Evolutionary conservation across 2,113 vertebrate genomes (phyloP).

Genomic region (Hippocampus guttulatus): DNA sequence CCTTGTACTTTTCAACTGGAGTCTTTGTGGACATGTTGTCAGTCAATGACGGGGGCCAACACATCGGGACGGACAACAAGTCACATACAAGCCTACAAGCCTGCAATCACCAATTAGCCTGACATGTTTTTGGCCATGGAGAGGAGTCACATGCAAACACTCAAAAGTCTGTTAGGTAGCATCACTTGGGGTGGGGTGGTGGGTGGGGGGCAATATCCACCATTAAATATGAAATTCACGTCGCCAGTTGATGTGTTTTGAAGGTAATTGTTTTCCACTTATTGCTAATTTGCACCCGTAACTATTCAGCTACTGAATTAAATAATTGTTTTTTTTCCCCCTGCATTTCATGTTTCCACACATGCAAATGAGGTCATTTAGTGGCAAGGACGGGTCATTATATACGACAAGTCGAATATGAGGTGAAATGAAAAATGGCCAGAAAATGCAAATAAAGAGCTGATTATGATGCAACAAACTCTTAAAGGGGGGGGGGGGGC

Average conservation of each 20-base stretch:
- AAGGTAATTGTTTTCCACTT: slow-evolving; percentile 7
- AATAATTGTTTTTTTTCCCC: slow-evolving; percentile 1
- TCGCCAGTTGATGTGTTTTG: slow-evolving; percentile 7
- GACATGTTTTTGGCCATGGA: slow-evolving; percentile 1
- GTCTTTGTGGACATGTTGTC: neutral
- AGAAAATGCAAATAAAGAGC: slow-evolving; percentile 30
- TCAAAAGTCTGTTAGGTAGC: neutral
- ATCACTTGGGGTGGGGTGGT: neutral
- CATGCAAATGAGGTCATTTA: slow-evolving; percentile 23
- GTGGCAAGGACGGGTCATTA: slow-evolving; percentile 32
- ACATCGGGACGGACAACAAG: neutral
- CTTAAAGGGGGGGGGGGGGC: neutral
- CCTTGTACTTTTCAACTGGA: neutral
- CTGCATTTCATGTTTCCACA: slow-evolving; percentile 5
- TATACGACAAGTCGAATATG: slow-evolving; percentile 14
- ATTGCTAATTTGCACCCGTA: slow-evolving; percentile 4
- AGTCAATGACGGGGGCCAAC: neutral
- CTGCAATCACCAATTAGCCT: neutral
- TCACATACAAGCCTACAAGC: neutral
- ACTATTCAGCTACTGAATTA: neutral
- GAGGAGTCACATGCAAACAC: neutral
- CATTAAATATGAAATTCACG: slow-evolving; percentile 14
- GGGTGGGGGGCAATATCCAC: neutral
- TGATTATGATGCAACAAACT: slow-evolving; percentile 20
- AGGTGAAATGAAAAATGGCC: slow-evolving; percentile 23